Base-by-base conservation (phyloP, 35 echinoderm and acorn worm species). In the Lytechinus pictus region DNA sequence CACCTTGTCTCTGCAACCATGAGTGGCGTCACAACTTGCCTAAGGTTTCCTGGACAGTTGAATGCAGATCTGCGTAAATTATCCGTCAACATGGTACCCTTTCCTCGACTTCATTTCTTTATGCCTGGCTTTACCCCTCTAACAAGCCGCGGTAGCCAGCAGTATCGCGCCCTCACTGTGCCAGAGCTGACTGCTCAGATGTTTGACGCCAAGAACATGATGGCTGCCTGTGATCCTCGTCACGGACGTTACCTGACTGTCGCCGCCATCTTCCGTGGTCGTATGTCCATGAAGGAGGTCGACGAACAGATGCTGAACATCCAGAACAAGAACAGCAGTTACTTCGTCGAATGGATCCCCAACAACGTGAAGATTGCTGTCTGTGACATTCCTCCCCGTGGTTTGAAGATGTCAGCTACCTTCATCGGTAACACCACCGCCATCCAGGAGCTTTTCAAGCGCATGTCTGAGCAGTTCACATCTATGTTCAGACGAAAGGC, bases 181-280 rank as follows among this genome's bases (percentile, higher is more conserved):
- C 96, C 97, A 44, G 96, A 98, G 95, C 93, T 97, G 51, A 97
- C 97, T 9, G 95, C 97, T 54, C 97, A 98, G 87, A 98, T 98
- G 96, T 98, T 98, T 57, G 97, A 98, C 61, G 87, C 97, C 93
- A 98, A 98, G 96, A 98, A 98, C 96, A 98, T 98, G 97, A 98
- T 98, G 97, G 97, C 97, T 72, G 97, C 97, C 16, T 98, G 97
- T 60, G 97, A 98, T 88, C 97, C 97, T 53, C 97, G 97, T 94
- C 97, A 98, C 94, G 97, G 97, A 52, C 97, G 97, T 54, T 98
- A 98, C 96, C 97, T 98, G 28, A 98, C 97, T 60, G 97, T 98
- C 60, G 97, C 97, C 53, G 96, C 97, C 24, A 97, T 98, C 13
- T 98, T 98, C 97, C 97, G 97, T 87, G 97, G 97, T 54, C 97